These are phyloP conservation scores for Papilio gigon DNA, from an alignment of 2,888 invertebrate genomes.

Conservation along the genomic window DNA sequence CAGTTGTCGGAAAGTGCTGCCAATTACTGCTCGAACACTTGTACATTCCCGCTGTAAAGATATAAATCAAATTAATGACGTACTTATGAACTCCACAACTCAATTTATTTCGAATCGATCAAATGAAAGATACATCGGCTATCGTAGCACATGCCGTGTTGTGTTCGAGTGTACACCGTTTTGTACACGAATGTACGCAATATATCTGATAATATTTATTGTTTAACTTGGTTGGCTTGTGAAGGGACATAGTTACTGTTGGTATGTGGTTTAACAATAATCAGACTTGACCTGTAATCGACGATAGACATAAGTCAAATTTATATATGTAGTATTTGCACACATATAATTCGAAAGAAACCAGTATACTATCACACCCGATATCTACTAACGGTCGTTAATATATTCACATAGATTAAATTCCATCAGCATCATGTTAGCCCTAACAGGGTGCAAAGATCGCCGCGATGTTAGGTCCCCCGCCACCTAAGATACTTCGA, in stretches of 20 bases:
- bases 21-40: conserved; percentile 33
- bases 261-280: conserved; percentile 8
- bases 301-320: neutral
- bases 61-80: conserved; percentile 41
- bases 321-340: too few relatives aligned
- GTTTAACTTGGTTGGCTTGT: neutral
- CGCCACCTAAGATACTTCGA: too few relatives aligned
- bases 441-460: too few relatives aligned
- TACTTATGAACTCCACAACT: conserved; percentile 40
- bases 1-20: neutral
- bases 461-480: too few relatives aligned
- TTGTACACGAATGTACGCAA: neutral
- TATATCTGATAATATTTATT: conserved; percentile 2
- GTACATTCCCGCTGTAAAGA: conserved; percentile 31
- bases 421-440: too few relatives aligned
- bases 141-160: neutral
- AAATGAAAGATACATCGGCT: conserved; percentile 32
- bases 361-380: too few relatives aligned
- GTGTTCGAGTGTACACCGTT: neutral
- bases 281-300: neutral
- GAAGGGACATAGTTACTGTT: neutral
- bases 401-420: too few relatives aligned
- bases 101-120: conserved; percentile 42
- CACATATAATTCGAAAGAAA: too few relatives aligned
- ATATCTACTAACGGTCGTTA: too few relatives aligned